phyloP scores from a whole-genome alignment of 2,797 vertebrate species.

The Bovichtus diacanthus region DNA sequence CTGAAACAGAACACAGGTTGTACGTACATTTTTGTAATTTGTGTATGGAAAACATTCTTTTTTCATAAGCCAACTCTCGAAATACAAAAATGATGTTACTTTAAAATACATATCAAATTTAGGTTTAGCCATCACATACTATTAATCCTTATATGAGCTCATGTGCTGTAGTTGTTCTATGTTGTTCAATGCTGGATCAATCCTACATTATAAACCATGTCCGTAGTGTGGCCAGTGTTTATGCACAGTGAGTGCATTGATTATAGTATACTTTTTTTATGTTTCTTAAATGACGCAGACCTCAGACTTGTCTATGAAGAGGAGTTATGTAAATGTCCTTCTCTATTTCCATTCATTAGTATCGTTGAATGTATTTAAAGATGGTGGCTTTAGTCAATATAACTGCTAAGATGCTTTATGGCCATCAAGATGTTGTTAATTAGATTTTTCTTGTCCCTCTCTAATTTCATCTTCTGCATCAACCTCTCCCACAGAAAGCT shows the following conservation, averaged over 20 bases:
- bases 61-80: not conserved
- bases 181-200: no score
- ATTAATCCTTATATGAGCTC: not conserved
- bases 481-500: not conserved
- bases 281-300: not conserved
- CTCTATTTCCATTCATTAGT: not conserved
- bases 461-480: conserved; percentile 28
- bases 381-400: not conserved
- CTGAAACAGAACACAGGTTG: conserved; percentile 1
- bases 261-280: not conserved
- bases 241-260: not conserved
- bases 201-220: not conserved
- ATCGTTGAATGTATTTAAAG: conserved; percentile 6
- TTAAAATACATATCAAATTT: not conserved
- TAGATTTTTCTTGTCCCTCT: conserved; percentile 19
- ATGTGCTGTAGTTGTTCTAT: not conserved
- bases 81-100: not conserved
- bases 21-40: not conserved
- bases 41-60: not conserved
- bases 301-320: not conserved
- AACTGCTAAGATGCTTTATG: conserved; percentile 27
- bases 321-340: no score
- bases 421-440: conserved; percentile 42
- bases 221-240: not conserved
- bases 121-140: not conserved